Evolutionary conservation across 1,140 invertebrate species (phyloP).

Genomic region (Drusus annulatus): DNA sequence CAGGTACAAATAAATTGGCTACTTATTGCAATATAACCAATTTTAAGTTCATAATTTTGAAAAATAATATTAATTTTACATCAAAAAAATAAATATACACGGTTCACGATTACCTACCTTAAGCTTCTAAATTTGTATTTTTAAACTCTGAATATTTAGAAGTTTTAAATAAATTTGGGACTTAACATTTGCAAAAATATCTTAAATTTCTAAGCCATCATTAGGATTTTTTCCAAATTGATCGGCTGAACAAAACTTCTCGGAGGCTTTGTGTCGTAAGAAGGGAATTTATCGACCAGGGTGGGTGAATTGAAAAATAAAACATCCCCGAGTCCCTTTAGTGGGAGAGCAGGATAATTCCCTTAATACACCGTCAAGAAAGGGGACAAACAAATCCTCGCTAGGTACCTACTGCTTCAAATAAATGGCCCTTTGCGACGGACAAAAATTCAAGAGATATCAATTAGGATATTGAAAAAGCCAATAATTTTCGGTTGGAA

Average conservation of each 20-base stretch:
- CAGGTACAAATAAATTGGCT: too few relatives aligned
- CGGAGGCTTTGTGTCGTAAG: not conserved
- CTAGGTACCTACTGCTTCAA: not conserved
- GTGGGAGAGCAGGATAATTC: slow-evolving; percentile 1
- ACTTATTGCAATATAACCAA: too few relatives aligned
- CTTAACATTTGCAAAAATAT: too few relatives aligned
- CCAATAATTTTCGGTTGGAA: not conserved
- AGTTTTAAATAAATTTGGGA: too few relatives aligned
- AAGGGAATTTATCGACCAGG: slow-evolving; percentile 17
- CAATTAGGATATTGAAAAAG: slow-evolving; percentile 2
- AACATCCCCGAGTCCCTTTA: slow-evolving; percentile 6
- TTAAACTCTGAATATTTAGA: too few relatives aligned
- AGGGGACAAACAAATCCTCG: slow-evolving; percentile 27
- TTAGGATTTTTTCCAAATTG: not conserved
- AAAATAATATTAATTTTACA: too few relatives aligned
- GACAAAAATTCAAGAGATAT: not conserved
- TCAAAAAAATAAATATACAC: too few relatives aligned
- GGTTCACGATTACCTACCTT: too few relatives aligned
- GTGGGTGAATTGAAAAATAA: slow-evolving; percentile 30
- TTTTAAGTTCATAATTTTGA: too few relatives aligned
- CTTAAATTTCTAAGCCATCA: too few relatives aligned
- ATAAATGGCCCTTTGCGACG: not conserved
- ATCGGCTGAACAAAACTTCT: not conserved
- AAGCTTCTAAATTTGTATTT: too few relatives aligned
- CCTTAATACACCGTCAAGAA: slow-evolving; percentile 11